Conservation (phyloP, 2,888 invertebrate species). For the Meteorus colon region DNA sequence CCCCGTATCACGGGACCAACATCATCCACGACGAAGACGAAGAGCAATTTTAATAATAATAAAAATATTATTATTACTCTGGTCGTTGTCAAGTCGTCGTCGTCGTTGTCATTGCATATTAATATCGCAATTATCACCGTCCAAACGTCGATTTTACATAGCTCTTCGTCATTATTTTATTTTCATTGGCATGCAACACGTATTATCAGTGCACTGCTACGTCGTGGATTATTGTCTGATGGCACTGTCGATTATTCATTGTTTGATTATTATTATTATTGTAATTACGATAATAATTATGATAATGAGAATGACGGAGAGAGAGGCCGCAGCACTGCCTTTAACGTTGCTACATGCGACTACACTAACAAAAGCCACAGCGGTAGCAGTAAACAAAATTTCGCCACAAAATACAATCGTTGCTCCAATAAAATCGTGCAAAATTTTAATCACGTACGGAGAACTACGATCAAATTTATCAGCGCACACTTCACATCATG, state of each 20-base stretch:
- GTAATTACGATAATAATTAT: constrained; percentile 26
- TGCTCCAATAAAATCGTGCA: constrained; percentile 7
- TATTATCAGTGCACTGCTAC: constrained; percentile 11
- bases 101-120: constrained; percentile 11
- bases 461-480: constrained; percentile 1
- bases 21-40: constrained; percentile 53
- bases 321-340: constrained; percentile 50
- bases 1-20: constrained; percentile 64
- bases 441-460: not conserved
- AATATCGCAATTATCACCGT: constrained; percentile 26
- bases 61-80: constrained; percentile 15
- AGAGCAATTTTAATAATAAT: constrained; percentile 33
- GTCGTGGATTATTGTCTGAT: constrained; percentile 14
- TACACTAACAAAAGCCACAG: constrained; percentile 44
- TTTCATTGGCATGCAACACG: constrained; percentile 20
- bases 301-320: constrained; percentile 14
- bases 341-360: constrained; percentile 49
- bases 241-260: constrained; percentile 3
- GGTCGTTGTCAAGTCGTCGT: constrained; percentile 5
- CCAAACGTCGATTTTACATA: constrained; percentile 7
- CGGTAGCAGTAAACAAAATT: not conserved
- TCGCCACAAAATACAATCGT: constrained; percentile 8
- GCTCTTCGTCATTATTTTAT: constrained; percentile 40
- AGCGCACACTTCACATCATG: constrained; percentile 1
- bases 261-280: constrained; percentile 17